Evolutionary conservation across 2,113 vertebrate species (phyloP).

Genomic region (Malurus melanocephalus): DNA sequence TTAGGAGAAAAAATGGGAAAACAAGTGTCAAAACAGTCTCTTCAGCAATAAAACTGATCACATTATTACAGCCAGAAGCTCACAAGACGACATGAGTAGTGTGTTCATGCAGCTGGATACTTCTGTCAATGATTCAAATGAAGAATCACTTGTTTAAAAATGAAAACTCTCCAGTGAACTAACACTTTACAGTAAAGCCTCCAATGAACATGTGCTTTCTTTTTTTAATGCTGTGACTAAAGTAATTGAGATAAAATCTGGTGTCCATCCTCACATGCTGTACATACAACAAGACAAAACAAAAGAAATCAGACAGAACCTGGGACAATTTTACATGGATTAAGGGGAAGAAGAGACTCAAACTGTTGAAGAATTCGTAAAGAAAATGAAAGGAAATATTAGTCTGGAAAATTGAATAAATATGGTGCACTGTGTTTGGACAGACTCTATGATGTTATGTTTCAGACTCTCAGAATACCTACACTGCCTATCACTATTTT

Average conservation of each 20-base stretch:
- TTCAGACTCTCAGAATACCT: background rate
- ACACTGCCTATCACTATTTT: background rate
- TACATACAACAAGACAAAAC: background rate
- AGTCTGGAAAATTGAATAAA: background rate
- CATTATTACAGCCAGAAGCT: background rate
- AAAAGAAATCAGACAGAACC: background rate
- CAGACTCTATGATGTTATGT: background rate
- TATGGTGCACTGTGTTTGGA: background rate
- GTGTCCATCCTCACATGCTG: background rate
- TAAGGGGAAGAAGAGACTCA: background rate
- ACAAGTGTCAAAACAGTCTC: background rate
- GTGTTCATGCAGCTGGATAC: background rate
- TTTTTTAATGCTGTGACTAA: background rate
- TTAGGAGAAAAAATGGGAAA: background rate
- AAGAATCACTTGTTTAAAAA: background rate
- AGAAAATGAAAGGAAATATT: background rate
- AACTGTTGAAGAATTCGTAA: background rate
- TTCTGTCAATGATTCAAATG: background rate
- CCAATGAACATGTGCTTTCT: background rate
- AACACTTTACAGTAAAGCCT: background rate
- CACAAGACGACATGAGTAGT: background rate
- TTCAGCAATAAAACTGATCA: background rate
- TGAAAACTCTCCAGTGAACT: background rate
- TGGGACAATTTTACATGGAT: background rate
- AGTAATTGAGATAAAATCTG: background rate